A percentile compares a stretch with the other conserved stretches of the same genome.
phyloP scores from a whole-genome alignment of 2,113 vertebrate species.

The Centropus bengalensis region DNA sequence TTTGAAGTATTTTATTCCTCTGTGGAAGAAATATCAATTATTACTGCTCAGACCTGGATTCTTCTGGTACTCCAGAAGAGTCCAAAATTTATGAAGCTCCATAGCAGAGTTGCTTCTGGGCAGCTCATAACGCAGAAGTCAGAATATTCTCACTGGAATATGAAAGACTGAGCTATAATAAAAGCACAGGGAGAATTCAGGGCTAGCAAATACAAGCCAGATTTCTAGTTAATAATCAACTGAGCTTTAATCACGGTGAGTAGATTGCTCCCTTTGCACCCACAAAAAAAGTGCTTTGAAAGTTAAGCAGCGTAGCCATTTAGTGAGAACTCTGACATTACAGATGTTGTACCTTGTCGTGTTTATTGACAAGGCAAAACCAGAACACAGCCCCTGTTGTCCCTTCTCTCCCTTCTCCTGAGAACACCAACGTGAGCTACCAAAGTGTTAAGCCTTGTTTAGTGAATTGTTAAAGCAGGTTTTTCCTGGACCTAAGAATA shows the following conservation, averaged over 20 bases:
- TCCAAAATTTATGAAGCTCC: not conserved
- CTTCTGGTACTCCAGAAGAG: not conserved
- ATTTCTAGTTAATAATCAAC: not conserved
- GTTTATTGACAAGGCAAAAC: conserved; percentile 3
- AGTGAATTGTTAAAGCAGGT: conserved; percentile 15
- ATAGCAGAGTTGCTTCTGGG: not conserved
- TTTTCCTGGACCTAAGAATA: conserved; percentile 37
- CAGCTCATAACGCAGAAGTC: not conserved
- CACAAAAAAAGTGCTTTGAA: conserved; percentile 4
- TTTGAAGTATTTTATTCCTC: conserved; percentile 7
- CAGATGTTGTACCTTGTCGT: not conserved
- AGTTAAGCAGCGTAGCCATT: not conserved
- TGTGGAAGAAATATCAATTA: not conserved
- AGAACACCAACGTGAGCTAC: not conserved
- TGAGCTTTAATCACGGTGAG: conserved; percentile 22
- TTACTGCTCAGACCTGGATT: not conserved
- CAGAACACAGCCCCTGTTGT: not conserved
- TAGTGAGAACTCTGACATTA: not conserved
- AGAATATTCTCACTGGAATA: not conserved
- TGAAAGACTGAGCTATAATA: not conserved
- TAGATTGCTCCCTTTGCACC: not conserved
- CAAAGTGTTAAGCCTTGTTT: conserved; percentile 7
- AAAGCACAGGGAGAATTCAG: conserved; percentile 2
- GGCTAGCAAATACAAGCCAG: not conserved
- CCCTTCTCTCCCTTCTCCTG: not conserved